Percentiles rank a stretch among this genome's conserved stretches.
Conservation (phyloP, 2,888 invertebrate genomes). For the Ptilodon capucinus region DNA sequence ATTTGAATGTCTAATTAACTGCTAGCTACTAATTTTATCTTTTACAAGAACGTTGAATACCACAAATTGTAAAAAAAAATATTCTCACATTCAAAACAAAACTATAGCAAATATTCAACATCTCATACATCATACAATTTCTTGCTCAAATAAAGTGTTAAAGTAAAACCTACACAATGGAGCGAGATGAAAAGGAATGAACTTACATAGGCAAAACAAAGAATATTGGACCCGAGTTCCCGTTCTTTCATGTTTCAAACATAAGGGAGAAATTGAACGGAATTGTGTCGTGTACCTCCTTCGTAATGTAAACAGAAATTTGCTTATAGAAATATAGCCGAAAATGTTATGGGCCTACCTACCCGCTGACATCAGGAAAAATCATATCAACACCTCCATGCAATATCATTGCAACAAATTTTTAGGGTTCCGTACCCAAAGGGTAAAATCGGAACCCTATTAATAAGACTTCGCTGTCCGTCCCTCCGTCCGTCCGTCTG, state of each 20-base stretch:
- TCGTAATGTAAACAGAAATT: background rate
- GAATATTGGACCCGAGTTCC: conserved; percentile 1
- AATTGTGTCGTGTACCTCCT: background rate
- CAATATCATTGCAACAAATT: too few relatives aligned
- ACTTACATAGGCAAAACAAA: background rate
- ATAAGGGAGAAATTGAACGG: background rate
- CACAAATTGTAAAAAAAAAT: too few relatives aligned
- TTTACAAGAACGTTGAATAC: too few relatives aligned
- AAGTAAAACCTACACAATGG: background rate
- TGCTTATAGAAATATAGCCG: background rate
- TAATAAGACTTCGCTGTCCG: too few relatives aligned
- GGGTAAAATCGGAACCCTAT: too few relatives aligned
- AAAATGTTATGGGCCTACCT: too few relatives aligned
- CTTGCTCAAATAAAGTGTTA: conserved; percentile 1
- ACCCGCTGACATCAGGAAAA: too few relatives aligned
- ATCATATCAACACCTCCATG: too few relatives aligned
- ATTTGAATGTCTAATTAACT: too few relatives aligned
- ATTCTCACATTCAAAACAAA: background rate
- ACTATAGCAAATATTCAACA: background rate
- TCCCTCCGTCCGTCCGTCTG: too few relatives aligned
- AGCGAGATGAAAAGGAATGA: background rate
- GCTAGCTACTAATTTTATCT: too few relatives aligned
- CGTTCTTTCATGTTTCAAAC: background rate
- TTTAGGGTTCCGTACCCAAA: too few relatives aligned
- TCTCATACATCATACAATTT: background rate